Base-by-base conservation (phyloP, 2,888 invertebrate genomes). In the Branchipolynoe longqiensis region DNA sequence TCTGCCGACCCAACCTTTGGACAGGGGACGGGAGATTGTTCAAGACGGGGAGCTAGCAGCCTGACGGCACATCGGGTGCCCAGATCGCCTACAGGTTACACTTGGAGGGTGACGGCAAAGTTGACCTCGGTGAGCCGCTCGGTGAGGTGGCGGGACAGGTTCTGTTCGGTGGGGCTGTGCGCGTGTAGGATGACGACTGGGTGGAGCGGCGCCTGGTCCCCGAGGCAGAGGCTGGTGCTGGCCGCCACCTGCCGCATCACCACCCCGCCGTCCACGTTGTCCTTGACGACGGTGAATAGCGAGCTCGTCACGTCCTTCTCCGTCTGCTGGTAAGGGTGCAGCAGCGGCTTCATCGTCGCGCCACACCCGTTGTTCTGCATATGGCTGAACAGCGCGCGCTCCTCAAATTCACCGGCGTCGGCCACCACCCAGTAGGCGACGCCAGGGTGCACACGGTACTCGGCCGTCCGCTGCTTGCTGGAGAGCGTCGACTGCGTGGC, bases 401-500 rank as follows among this genome's bases (percentile, higher is more conserved):
- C 78, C 41, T 41, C 25, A 25, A 78, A 54, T 0, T 1, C 41
- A 18, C 0, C 48, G 6, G 78, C 28, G 28, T 78, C 48, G 6
- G 31, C 54, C 48, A 78, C 25, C 54, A 78, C 54, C 78, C 78
- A 78, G 48, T 48, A 78, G 25, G 78, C 78, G n/a, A 78, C 1
- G 12, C 78, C 78, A 1, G 78, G 78, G 25, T 78, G 41, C n/a
- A 78, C 48, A 18, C 78, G 48, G 54, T 78, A 78, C 62, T 28
- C 48, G 36, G 33, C 69, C 36, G 36, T 14, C 36, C n/a, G 14
- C 36, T 38, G 69, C 22, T 28, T 14, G n/a, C 1, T 14, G 28
- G 78, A 78, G 25, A 48, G 25, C 14, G 78, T 78, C n/a, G 78
- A 78, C 28, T 78, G 78, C 8, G 78, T 78, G 41, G 78, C 78